These are phyloP conservation scores for Muscicapa comitata DNA, from an alignment of 2,797 vertebrate genomes.

Conservation along the genomic window DNA sequence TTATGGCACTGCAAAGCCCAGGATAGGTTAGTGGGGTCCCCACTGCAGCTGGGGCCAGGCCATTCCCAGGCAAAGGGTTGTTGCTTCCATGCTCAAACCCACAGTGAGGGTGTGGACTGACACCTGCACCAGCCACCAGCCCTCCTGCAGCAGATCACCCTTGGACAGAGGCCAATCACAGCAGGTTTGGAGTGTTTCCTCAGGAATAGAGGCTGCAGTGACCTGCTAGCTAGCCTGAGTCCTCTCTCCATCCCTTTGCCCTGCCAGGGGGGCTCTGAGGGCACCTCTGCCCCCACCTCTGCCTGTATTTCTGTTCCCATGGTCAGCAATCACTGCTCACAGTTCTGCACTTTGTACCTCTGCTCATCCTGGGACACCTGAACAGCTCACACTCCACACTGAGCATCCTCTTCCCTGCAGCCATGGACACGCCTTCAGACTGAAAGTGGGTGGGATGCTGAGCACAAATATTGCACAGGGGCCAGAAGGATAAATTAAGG, in stretches of 20 bases:
- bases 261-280: background rate
- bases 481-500: background rate
- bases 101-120: rapidly evolving
- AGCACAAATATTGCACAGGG: background rate
- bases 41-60: background rate
- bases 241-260: background rate
- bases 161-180: background rate
- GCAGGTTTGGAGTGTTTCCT: background rate
- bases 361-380: background rate
- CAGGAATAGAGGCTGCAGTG: background rate
- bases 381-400: background rate
- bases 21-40: background rate
- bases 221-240: background rate
- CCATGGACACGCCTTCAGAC: rapidly evolving
- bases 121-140: rapidly evolving
- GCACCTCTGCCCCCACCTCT: background rate
- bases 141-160: background rate
- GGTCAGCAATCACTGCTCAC: rapidly evolving
- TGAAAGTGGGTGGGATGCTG: background rate
- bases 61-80: background rate
- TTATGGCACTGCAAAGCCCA: background rate
- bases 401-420: background rate
- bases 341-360: background rate
- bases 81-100: background rate
- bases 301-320: background rate